phyloP scores from a whole-genome alignment of 2,888 invertebrate species.

The Odontocerum albicorne region DNA sequence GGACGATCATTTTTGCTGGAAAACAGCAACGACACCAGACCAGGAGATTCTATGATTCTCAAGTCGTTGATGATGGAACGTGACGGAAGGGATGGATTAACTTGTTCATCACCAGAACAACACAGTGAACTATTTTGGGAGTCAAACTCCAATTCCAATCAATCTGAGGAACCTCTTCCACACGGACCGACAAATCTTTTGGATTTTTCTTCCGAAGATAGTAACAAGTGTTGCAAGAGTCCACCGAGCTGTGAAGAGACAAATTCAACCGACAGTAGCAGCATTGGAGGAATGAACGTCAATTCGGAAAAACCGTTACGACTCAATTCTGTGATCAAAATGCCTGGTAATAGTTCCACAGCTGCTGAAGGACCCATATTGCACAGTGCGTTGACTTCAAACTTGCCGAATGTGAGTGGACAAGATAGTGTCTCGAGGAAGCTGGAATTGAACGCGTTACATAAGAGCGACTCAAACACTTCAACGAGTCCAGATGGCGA shows the following conservation, averaged over 20 bases:
- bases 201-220: slow-evolving; percentile 52
- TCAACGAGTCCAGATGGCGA: slow-evolving; percentile 31
- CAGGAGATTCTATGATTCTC: slow-evolving; percentile 22
- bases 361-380: slow-evolving; percentile 34
- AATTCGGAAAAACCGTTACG: slow-evolving; percentile 46
- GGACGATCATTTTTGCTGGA: slow-evolving; percentile 30
- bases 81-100: slow-evolving; percentile 28
- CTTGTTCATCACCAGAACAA: slow-evolving; percentile 48
- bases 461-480: slow-evolving; percentile 43
- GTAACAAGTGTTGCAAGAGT: slow-evolving; percentile 55
- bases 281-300: slow-evolving; percentile 19
- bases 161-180: slow-evolving; percentile 45
- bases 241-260: slow-evolving; percentile 49
- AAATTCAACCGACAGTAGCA: slow-evolving; percentile 46
- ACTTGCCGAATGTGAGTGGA: slow-evolving; percentile 14
- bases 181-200: slow-evolving; percentile 38
- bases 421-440: slow-evolving; percentile 19
- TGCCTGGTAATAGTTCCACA: slow-evolving; percentile 23
- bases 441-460: slow-evolving; percentile 45
- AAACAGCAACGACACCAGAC: slow-evolving; percentile 23
- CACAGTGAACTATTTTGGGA: slow-evolving; percentile 54
- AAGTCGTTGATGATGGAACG: slow-evolving; percentile 32
- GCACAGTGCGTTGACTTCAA: slow-evolving; percentile 31
- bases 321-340: slow-evolving; percentile 54
- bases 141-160: slow-evolving; percentile 49